A percentile compares a stretch with the other conserved stretches of the same genome.
Evolutionary conservation across 2,888 invertebrate species (phyloP).

Genomic region (Lochmaea capreae): DNA sequence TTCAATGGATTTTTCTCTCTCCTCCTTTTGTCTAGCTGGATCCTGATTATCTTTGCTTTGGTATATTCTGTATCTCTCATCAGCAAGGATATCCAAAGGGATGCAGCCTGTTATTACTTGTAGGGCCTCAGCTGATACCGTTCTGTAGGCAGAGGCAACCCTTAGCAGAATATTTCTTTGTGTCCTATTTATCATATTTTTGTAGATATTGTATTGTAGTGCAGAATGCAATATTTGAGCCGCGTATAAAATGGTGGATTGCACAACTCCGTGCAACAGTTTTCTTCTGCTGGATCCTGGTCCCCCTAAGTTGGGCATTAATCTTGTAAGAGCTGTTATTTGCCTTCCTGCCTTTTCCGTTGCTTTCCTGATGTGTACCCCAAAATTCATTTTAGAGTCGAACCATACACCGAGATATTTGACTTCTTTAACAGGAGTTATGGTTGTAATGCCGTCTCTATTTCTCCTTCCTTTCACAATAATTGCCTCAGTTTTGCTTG

Average conservation of each 20-base stretch:
- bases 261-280: background rate
- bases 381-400: background rate
- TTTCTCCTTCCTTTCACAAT: conserved; percentile 30
- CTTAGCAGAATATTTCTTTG: no score
- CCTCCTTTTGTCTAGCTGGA: no score
- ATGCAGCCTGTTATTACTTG: no score
- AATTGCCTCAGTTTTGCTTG: conserved; percentile 34
- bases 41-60: no score
- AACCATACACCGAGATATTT: conserved; percentile 31
- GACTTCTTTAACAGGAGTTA: background rate
- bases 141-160: no score
- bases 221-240: background rate
- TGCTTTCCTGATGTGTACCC: conserved; percentile 1
- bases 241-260: background rate
- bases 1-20: no score
- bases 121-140: no score
- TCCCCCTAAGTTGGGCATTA: background rate
- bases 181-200: no score
- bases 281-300: background rate
- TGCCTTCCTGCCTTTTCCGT: background rate
- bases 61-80: no score
- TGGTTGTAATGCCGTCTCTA: conserved; percentile 6
- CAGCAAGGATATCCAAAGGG: no score
- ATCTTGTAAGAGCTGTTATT: conserved; percentile 7
- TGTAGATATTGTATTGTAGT: background rate